Percentiles rank a stretch among this genome's conserved stretches.
Evolutionary conservation across 2,888 invertebrate genomes (phyloP).

Genomic region (Phasia obesa): DNA sequence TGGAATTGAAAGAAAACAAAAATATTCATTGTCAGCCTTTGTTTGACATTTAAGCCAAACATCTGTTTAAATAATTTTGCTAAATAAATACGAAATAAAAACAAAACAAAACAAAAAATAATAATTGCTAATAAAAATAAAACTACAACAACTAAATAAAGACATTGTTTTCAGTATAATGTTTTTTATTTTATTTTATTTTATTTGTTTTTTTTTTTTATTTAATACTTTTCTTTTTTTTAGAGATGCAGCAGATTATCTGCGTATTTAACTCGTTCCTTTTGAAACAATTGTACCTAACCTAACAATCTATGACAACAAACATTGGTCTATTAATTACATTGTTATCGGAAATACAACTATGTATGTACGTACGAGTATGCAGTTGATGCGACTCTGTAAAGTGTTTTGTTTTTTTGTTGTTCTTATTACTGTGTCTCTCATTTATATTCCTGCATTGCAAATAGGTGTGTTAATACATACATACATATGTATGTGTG

Average conservation of each 20-base stretch:
- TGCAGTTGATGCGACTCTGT: slow-evolving; percentile 9
- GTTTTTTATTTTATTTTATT: slow-evolving; percentile 7
- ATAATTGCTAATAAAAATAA: slow-evolving; percentile 19
- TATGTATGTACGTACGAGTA: not conserved
- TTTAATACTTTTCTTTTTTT: slow-evolving; percentile 17
- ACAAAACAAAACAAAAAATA: not conserved
- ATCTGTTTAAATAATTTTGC: slow-evolving; percentile 69
- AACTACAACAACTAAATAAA: slow-evolving; percentile 27
- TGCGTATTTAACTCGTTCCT: slow-evolving; percentile 65
- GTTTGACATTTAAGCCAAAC: slow-evolving; percentile 51
- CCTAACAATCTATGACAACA: slow-evolving; percentile 39
- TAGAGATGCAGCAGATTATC: slow-evolving; percentile 53
- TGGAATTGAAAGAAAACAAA: slow-evolving; percentile 49
- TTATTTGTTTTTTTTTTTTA: slow-evolving; percentile 23
- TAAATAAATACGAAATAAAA: slow-evolving; percentile 42
- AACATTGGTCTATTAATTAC: slow-evolving; percentile 38
- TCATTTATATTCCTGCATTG: no score
- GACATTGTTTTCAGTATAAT: slow-evolving; percentile 34
- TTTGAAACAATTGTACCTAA: slow-evolving; percentile 39
- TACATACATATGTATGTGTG: no score
- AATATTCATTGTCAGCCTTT: slow-evolving; percentile 44
- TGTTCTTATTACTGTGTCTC: not conserved
- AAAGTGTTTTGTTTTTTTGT: not conserved
- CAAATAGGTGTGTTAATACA: no score
- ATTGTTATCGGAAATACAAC: slow-evolving; percentile 41